Base-by-base conservation (phyloP, 2,888 invertebrate species). In the Lepidochrysops patricia region DNA sequence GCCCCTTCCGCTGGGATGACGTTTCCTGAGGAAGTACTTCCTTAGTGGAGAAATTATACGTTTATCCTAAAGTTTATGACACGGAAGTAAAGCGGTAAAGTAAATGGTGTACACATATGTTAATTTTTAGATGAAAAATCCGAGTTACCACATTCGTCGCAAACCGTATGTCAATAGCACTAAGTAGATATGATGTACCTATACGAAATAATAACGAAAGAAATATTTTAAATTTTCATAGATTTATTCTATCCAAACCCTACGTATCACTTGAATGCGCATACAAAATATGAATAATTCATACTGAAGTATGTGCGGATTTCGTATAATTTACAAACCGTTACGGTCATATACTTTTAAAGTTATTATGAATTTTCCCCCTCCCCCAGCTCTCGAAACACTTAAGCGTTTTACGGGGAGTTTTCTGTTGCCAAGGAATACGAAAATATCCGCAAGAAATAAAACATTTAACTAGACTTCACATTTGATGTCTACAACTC, bases 271-370 rank as follows among this genome's bases (percentile, higher is more conserved):
- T 43, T 9, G 19, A 43, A 1, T 43, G 43, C 23, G 23, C 19
- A 43, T 29, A 29, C 29, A 29, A 43, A 23, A 43, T 43, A 9
- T 43, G 43, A 43, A 43, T 43, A 43, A 43, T 43, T 43, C 43
- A 43, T 43, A 43, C 23, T 23, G 9, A 43, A 43, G 43, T 19
- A 43, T 43, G 37, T 43, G 43, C 43, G 23, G 19, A 19, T 43
- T 43, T 43, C 12, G 23, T 43, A 19, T 43, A 43, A 43, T 43
- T 43, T 19, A n/a, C 52, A 27, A 50, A 15, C 27, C 27, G 52
- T 52, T 52, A 25, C 27, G 27, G 52, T 27, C 52, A 52, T 52
- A 52, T 52, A 52, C 52, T 52, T 52, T 52, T 9, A 15, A 52
- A 52, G 52, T 52, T 32, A 54, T 54, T 29, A 54, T 27, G 32